Conservation (phyloP, 1,140 invertebrate species). For the Drosophila lowei region DNA sequence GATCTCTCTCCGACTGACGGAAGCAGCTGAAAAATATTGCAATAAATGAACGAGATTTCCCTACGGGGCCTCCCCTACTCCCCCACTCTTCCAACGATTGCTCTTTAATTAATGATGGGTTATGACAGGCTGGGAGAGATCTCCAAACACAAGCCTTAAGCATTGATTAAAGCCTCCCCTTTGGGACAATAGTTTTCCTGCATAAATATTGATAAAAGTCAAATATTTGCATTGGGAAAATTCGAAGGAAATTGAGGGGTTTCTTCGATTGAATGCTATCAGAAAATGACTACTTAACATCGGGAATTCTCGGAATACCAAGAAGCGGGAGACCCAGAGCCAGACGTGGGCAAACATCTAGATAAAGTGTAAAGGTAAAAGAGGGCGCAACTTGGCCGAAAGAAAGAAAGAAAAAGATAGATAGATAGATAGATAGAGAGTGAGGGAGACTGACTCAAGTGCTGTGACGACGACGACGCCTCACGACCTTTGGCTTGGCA, state of each 20-base stretch:
- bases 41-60: slow-evolving; percentile 37
- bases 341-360: slow-evolving; percentile 68
- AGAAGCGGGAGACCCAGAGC: slow-evolving; percentile 48
- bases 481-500: slow-evolving; percentile 66
- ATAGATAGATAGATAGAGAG: slow-evolving; percentile 6
- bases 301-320: slow-evolving; percentile 53
- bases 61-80: background rate
- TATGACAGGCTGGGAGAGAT: slow-evolving; percentile 57
- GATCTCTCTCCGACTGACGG: slow-evolving; percentile 55
- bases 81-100: slow-evolving; percentile 2
- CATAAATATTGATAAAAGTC: slow-evolving; percentile 54
- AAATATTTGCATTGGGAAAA: slow-evolving; percentile 68
- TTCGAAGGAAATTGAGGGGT: slow-evolving; percentile 22
- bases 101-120: slow-evolving; percentile 68
- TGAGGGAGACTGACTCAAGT: slow-evolving; percentile 54
- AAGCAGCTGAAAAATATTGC: slow-evolving; percentile 58
- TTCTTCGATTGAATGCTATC: slow-evolving; percentile 52
- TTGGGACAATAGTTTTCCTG: slow-evolving; percentile 21
- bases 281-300: slow-evolving; percentile 82
- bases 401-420: slow-evolving; percentile 8
- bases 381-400: slow-evolving; percentile 62
- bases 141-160: slow-evolving; percentile 10
- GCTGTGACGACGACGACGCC: slow-evolving; percentile 63
- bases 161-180: slow-evolving; percentile 19
- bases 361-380: slow-evolving; percentile 49